Conservation (phyloP, 2,797 vertebrate species). For the Borostomias antarcticus region DNA sequence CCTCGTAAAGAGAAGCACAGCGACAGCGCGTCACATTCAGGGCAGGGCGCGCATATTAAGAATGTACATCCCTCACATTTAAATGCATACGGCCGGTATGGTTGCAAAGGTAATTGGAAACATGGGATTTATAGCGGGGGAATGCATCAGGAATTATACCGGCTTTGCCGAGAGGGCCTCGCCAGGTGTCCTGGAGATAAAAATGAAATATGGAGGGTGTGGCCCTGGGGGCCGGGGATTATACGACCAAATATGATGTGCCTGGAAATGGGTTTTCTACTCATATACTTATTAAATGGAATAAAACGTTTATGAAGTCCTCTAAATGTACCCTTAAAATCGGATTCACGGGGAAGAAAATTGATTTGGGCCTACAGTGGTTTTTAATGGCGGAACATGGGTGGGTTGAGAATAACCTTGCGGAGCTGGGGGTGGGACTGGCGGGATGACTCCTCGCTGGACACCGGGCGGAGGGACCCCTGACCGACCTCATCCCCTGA, state of each 20-base stretch:
- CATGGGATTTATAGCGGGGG: constrained; percentile 34
- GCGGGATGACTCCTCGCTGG: neutral
- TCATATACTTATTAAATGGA: neutral
- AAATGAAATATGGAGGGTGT: constrained; percentile 35
- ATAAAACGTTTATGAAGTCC: neutral
- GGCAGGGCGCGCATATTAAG: constrained; percentile 26
- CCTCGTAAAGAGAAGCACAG: constrained; percentile 41
- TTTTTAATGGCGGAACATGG: neutral
- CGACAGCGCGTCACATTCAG: constrained; percentile 29
- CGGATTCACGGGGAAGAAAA: neutral
- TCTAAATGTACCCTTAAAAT: neutral
- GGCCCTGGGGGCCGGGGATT: constrained; percentile 46
- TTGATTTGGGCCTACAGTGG: neutral
- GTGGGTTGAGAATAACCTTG: neutral
- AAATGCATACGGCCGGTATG: constrained; percentile 27
- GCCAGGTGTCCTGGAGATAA: constrained; percentile 42
- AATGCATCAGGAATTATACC: constrained; percentile 34
- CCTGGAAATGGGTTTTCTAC: constrained; percentile 44
- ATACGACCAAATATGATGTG: constrained; percentile 17
- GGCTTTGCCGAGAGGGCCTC: constrained; percentile 39
- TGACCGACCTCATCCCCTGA: constrained; percentile 23
- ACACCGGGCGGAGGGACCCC: constrained; percentile 34
- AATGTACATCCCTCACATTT: constrained; percentile 29
- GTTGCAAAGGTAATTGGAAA: constrained; percentile 37
- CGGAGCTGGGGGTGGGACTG: neutral